Evolutionary conservation across 2,797 vertebrate genomes (phyloP).

Genomic region (Onychomys torridus): DNA sequence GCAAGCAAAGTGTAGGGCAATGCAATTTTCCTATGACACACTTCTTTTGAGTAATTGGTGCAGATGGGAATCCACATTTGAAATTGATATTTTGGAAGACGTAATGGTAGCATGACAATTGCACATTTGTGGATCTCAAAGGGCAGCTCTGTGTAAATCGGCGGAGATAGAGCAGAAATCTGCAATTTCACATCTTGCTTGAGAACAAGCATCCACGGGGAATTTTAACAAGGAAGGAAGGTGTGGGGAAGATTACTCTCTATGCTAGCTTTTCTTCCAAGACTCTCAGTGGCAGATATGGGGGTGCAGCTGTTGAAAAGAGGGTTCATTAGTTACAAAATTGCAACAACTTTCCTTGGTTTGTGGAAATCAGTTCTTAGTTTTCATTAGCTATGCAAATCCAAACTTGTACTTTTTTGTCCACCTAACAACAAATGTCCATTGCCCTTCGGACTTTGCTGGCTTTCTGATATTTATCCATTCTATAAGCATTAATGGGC

Average conservation of each 20-base stretch:
- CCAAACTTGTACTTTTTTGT: not conserved
- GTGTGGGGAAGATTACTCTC: not conserved
- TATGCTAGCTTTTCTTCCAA: not conserved
- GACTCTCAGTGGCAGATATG: not conserved
- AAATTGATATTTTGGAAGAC: conserved; percentile 73
- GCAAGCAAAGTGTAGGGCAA: not conserved
- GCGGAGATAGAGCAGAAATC: conserved; percentile 62
- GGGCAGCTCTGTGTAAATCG: conserved; percentile 66
- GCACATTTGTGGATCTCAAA: conserved; percentile 66
- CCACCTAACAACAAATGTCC: not conserved
- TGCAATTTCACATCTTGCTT: conserved; percentile 69
- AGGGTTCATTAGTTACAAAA: conserved; percentile 38
- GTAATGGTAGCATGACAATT: conserved; percentile 70
- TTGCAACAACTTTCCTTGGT: not conserved
- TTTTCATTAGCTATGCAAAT: not conserved
- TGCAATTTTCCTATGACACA: not conserved
- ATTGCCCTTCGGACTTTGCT: not conserved
- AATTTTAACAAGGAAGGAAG: conserved; percentile 65
- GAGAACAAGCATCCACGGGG: conserved; percentile 1
- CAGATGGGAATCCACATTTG: conserved; percentile 14
- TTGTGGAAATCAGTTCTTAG: conserved; percentile 13
- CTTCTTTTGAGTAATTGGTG: conserved; percentile 60
- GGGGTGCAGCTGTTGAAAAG: conserved; percentile 21
- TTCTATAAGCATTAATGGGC: not conserved
- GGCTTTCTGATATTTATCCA: not conserved